These are phyloP conservation scores for Numenius phaeopus DNA, from an alignment of 2,797 vertebrate species.

Conservation along the genomic window DNA sequence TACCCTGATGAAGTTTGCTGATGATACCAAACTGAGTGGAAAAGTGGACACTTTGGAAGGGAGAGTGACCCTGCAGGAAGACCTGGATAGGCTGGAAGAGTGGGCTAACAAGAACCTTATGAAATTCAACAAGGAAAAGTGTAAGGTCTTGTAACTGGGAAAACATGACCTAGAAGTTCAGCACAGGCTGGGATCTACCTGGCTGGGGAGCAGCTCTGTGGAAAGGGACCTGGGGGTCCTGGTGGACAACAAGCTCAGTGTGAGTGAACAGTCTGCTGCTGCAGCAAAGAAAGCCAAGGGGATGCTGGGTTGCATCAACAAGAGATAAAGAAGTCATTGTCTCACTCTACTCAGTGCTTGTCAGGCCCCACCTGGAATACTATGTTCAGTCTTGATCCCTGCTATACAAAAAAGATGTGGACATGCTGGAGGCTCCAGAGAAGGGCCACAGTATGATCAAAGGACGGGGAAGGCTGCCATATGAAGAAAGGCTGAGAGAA, in stretches of 20 bases:
- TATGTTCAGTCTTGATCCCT: background rate
- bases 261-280: background rate
- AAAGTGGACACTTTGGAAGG: background rate
- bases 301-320: background rate
- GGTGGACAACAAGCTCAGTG: background rate
- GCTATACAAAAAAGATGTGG: background rate
- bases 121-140: background rate
- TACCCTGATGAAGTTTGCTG: background rate
- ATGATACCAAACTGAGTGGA: background rate
- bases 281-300: background rate
- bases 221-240: background rate
- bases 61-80: background rate
- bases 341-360: background rate
- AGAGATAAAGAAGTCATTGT: background rate
- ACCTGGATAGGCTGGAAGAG: background rate
- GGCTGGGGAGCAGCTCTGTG: background rate
- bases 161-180: background rate
- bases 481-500: background rate
- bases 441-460: background rate
- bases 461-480: background rate
- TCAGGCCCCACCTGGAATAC: background rate
- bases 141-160: background rate
- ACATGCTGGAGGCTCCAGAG: background rate
- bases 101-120: background rate
- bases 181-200: background rate